Percentiles rank a stretch among this genome's conserved stretches.
phyloP scores from a whole-genome alignment of 2,113 vertebrate species.

The Ramphastos sulfuratus region DNA sequence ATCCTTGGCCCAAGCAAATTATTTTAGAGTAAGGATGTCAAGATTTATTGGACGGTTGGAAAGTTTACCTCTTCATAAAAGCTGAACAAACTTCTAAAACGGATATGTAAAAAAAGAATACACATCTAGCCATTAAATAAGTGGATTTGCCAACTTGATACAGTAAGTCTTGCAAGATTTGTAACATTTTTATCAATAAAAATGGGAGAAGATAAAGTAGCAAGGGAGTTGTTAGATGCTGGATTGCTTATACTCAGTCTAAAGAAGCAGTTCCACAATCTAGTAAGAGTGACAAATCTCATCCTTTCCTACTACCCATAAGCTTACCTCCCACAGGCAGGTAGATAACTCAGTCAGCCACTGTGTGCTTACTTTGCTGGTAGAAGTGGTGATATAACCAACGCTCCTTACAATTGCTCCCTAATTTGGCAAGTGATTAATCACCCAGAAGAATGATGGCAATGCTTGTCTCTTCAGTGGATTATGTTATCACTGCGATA shows the following conservation, averaged over 20 bases:
- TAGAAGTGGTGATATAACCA: background rate
- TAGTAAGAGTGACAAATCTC: background rate
- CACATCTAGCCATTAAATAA: background rate
- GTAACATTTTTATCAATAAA: background rate
- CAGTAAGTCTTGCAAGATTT: background rate
- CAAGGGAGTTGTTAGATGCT: background rate
- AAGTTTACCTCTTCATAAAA: background rate
- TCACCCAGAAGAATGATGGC: background rate
- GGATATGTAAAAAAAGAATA: background rate
- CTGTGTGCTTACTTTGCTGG: background rate
- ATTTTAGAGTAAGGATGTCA: background rate
- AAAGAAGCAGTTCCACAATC: background rate
- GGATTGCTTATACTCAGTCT: background rate
- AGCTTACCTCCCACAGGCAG: background rate
- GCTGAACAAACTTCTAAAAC: background rate
- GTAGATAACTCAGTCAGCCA: background rate
- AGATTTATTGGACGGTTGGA: background rate
- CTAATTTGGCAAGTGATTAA: slow-evolving; percentile 23
- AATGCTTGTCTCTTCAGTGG: background rate
- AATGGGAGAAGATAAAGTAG: background rate
- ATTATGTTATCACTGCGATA: slow-evolving; percentile 6
- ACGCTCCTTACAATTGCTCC: background rate
- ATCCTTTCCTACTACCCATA: background rate
- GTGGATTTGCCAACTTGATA: background rate
- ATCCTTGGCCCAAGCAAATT: background rate